Base-by-base conservation (phyloP, 2,888 invertebrate genomes). In the Melinaea menophilus region DNA sequence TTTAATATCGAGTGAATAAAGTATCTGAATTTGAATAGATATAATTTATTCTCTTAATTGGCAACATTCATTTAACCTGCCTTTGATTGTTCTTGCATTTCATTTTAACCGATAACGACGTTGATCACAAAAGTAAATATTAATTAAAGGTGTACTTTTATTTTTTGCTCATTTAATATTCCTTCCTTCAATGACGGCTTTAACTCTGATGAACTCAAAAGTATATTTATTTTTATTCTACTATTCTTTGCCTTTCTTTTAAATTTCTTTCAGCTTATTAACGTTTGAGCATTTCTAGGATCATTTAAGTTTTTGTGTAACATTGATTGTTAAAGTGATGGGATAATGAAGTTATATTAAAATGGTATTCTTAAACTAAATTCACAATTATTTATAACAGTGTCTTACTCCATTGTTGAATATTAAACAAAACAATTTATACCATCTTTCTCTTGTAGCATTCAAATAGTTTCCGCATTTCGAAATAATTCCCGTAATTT, bases 401-500 rank as follows among this genome's bases (percentile, higher is more conserved):
- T 51, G 31, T 51, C 51, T 51, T 31, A 51, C 22, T 51, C 22
- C 51, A 31, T 22, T 51, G 31, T 51, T 51, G 9, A 41, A 31
- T 51, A 51, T 51, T 22, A 51, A 51, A 51, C 31, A n/a, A 51
- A 51, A 51, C 51, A 51, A 51, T 31, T 22, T 31, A 11, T 31
- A 51, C 22, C 11, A 31, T 51, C 41, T 41, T 41, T 41, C 41
- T 51, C 31, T 22, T 31, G 31, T 51, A 22, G 51, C 51, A 51
- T 51, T 51, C 51, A 51, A 51, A 51, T 51, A 31, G 51, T 31
- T 41, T 41, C 31, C 51, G 31, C 9, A 9, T 31, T 51, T 31
- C 51, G 51, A 51, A 51, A 51, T 65, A 67, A 67, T 67, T 61
- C 55, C 37, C 5, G 61, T 56, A 61, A 67, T 65, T 67, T 63